These are phyloP conservation scores for Canis aureus DNA, from an alignment of 2,113 vertebrate genomes.

Conservation along the genomic window DNA sequence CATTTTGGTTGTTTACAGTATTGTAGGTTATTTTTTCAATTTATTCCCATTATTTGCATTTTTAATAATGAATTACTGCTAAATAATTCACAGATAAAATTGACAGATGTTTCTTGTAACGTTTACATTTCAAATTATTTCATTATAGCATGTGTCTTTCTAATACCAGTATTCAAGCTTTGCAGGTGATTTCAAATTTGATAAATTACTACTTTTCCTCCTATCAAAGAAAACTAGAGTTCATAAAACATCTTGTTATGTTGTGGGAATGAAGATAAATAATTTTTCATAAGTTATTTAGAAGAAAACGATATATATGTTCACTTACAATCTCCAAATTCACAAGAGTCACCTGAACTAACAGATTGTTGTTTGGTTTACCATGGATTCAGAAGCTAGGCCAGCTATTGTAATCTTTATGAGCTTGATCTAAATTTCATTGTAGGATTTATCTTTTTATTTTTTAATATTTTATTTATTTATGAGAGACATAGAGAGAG, in stretches of 20 bases:
- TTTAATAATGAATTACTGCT: constrained; percentile 4
- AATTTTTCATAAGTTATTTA: neutral
- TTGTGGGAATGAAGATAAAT: constrained; percentile 15
- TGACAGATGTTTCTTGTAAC: neutral
- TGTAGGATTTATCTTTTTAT: neutral
- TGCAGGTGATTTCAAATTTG: constrained; percentile 35
- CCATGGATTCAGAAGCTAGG: neutral
- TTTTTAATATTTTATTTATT: too few relatives aligned
- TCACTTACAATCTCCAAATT: neutral
- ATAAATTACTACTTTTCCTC: neutral
- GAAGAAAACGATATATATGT: neutral
- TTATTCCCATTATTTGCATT: constrained; percentile 32
- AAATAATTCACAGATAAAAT: neutral
- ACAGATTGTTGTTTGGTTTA: neutral
- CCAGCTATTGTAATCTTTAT: neutral
- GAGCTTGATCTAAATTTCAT: neutral
- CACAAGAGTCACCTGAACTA: neutral
- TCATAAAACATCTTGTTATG: constrained; percentile 10
- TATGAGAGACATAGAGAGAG: too few relatives aligned
- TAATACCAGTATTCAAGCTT: neutral
- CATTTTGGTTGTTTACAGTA: neutral
- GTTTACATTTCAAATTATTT: constrained; percentile 46
- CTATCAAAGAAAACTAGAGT: neutral
- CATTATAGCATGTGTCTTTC: neutral
- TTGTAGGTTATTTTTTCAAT: neutral